A percentile compares a stretch with the other conserved stretches of the same genome.
phyloP scores from a whole-genome alignment of 1,140 invertebrate species.

The Cephus cinctus region DNA sequence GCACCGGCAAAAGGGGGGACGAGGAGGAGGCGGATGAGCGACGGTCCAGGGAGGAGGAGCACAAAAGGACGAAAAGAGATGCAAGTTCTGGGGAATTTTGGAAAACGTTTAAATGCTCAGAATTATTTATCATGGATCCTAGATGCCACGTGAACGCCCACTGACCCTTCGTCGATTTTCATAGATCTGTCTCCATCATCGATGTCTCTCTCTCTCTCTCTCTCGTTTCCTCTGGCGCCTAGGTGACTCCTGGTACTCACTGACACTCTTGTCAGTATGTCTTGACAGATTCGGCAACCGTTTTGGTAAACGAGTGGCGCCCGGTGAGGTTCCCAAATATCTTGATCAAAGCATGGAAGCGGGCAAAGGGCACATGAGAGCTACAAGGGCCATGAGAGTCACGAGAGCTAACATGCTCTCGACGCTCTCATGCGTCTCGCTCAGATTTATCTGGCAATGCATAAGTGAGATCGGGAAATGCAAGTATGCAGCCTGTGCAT shows the following conservation, averaged over 20 bases:
- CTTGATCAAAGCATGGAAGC: neutral
- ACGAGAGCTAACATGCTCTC: neutral
- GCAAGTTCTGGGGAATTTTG: constrained; percentile 13
- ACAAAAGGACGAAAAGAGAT: neutral
- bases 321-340: neutral
- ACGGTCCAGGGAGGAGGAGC: neutral
- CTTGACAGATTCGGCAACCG: too few species aligned
- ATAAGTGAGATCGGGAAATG: constrained; percentile 21
- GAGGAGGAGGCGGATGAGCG: constrained; percentile 1
- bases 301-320: neutral
- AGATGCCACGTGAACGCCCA: too few species aligned
- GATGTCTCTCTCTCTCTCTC: too few species aligned
- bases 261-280: too few species aligned
- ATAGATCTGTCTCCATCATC: too few species aligned
- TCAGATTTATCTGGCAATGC: constrained; percentile 25
- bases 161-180: too few species aligned
- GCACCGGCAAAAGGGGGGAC: neutral
- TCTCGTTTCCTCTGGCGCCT: too few species aligned
- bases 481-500: constrained; percentile 4
- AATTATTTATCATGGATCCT: too few species aligned
- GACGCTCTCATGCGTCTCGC: neutral
- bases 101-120: too few species aligned
- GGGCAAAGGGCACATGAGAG: too few species aligned
- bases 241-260: too few species aligned
- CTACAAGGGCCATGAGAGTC: neutral